Evolutionary conservation across 2,797 vertebrate genomes (phyloP), one percentile per base, ranked within the genome.

Genomic region (Poliocrania exsul): DNA sequence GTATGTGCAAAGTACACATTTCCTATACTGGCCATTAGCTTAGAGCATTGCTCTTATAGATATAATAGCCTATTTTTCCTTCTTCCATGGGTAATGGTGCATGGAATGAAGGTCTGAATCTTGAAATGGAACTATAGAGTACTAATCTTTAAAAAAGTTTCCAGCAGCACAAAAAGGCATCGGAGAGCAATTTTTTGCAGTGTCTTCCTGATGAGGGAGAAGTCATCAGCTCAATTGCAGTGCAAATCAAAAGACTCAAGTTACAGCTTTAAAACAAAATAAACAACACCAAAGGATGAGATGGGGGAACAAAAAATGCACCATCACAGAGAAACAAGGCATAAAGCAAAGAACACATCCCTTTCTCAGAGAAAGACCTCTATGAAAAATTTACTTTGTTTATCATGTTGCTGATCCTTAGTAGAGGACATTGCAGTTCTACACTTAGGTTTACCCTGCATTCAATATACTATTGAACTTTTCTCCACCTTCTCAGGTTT

Each of bases 1-100:
- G 31, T 62, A 80, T 89, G 84, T 62, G 46, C 95, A 86, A 89
- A 66, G 89, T 70, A 95, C 94, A 54, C 35, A 35, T 86, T 92
- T 93, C 92, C 95, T 88, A 95, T 29, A 65, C 82, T 96, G 83
- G 88, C 93, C 93, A 88, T 94, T 95, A 97, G 93, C 66, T 96
- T 82, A 84, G 89, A 91, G 88, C 37, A 72, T 82, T 94, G 91
- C 87, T 74, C 80, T 97, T 80, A 90, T 40, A 77, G 84, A 66
- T 92, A 81, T 72, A 95, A 96, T 84, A 93, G 93, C 86, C 94
- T 93, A 84, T 92, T 84, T 92, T 89, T 40, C 79, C 91, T 88
- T 89, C 90, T 93, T 93, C 93, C 91, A 91, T 87, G 91, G 91
- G 90, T 97, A 96, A 96, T 86, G 94, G 91, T 93, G 84, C 95